Conservation (phyloP, 2,797 vertebrate species). For the Calcarius lapponicus region DNA sequence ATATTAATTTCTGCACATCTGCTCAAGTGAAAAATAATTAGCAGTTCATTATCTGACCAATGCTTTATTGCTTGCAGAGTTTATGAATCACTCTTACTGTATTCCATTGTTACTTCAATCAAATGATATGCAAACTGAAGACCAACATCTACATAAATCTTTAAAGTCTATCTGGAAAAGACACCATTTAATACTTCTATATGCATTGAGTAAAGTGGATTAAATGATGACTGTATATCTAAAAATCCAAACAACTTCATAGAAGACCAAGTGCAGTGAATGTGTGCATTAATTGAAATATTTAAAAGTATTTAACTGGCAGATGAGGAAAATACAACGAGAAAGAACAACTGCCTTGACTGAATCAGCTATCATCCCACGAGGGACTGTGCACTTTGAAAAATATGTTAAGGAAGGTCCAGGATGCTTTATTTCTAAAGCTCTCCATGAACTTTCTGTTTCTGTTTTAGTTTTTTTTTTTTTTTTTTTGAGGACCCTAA, state of each 20-base stretch:
- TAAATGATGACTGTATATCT: background rate
- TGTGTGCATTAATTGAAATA: background rate
- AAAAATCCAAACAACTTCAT: background rate
- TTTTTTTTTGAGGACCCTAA: background rate
- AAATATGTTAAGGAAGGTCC: background rate
- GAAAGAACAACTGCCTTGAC: background rate
- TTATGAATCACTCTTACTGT: background rate
- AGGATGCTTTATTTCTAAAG: background rate
- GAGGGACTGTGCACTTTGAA: background rate
- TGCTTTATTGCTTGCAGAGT: background rate
- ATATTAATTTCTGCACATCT: background rate
- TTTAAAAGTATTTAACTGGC: background rate
- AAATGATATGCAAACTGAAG: background rate
- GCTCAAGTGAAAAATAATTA: background rate
- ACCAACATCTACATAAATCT: background rate
- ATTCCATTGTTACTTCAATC: background rate
- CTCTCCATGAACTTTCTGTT: background rate
- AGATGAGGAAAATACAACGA: background rate
- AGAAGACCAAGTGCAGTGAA: background rate
- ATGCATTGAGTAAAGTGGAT: background rate
- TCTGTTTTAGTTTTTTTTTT: background rate
- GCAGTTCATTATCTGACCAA: background rate
- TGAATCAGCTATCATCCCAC: background rate
- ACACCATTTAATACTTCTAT: background rate
- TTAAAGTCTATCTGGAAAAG: background rate